These are phyloP conservation scores for Protonemura montana DNA, from an alignment of 2,888 invertebrate species.

Conservation along the genomic window DNA sequence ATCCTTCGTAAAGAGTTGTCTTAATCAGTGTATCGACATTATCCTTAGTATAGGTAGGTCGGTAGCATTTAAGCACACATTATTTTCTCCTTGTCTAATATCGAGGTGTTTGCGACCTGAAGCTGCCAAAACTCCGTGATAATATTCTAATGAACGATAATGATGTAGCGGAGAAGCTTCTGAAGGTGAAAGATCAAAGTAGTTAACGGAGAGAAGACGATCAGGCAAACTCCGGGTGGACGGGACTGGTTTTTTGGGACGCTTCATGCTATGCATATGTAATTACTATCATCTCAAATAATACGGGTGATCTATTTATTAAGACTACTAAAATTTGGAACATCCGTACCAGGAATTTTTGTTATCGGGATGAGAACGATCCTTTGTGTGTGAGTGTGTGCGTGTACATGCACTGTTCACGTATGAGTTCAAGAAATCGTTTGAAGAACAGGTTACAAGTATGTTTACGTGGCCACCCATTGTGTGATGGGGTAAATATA, in stretches of 20 bases:
- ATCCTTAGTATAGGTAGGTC: no score
- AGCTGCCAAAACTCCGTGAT: not conserved
- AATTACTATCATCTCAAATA: not conserved
- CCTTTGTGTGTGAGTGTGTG: not conserved
- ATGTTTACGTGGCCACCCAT: not conserved
- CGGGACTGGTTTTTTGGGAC: conserved; percentile 7
- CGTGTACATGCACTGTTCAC: no score
- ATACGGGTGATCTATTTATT: not conserved
- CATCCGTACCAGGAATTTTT: not conserved
- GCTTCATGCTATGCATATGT: not conserved
- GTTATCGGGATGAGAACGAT: not conserved
- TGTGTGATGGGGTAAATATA: not conserved
- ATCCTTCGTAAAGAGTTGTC: no score
- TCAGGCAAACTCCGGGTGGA: not conserved
- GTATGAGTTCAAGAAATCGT: not conserved
- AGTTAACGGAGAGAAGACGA: not conserved
- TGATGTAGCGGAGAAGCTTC: not conserved
- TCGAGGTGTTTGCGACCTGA: no score
- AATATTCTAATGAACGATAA: not conserved
- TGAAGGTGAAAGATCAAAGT: not conserved
- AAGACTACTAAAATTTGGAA: not conserved
- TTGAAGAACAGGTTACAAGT: not conserved
- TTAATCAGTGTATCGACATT: no score
- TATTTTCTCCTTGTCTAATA: no score
- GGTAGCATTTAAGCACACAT: no score